Evolutionary conservation across 2,888 invertebrate species (phyloP).

Genomic region (Leptinotarsa peninsularis): DNA sequence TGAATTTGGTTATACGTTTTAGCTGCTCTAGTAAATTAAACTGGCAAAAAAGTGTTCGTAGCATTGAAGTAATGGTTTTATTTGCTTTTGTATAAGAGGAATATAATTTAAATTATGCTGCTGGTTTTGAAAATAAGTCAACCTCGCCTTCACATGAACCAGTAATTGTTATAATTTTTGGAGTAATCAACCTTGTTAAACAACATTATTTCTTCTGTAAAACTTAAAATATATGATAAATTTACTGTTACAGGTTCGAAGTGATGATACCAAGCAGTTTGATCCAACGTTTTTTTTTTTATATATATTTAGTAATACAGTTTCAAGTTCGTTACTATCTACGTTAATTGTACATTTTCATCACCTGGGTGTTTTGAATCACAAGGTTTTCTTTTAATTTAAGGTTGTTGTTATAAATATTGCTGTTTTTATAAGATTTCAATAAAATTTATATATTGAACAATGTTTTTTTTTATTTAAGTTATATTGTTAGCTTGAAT

Average conservation of each 20-base stretch:
- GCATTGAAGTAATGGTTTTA: too few species aligned
- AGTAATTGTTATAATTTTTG: too few species aligned
- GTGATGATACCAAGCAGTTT: not conserved
- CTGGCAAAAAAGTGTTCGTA: too few species aligned
- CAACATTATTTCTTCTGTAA: too few species aligned
- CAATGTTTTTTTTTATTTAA: not conserved
- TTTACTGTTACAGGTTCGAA: not conserved
- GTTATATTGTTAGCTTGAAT: not conserved
- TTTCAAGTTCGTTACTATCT: not conserved
- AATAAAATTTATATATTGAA: slow-evolving; percentile 7
- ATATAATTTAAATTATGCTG: too few species aligned
- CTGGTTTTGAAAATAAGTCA: too few species aligned
- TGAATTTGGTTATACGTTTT: too few species aligned
- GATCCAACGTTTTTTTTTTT: not conserved
- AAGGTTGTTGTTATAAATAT: not conserved
- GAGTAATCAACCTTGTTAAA: too few species aligned
- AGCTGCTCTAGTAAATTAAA: too few species aligned
- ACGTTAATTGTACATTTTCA: not conserved
- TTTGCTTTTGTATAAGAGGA: too few species aligned
- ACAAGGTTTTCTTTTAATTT: not conserved
- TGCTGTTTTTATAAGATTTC: slow-evolving; percentile 1
- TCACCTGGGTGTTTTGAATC: not conserved
- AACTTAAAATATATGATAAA: not conserved
- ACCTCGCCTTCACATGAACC: too few species aligned
- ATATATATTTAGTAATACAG: not conserved